Conservation (phyloP, 2,113 vertebrate species). For the Coptodon rendalli region DNA sequence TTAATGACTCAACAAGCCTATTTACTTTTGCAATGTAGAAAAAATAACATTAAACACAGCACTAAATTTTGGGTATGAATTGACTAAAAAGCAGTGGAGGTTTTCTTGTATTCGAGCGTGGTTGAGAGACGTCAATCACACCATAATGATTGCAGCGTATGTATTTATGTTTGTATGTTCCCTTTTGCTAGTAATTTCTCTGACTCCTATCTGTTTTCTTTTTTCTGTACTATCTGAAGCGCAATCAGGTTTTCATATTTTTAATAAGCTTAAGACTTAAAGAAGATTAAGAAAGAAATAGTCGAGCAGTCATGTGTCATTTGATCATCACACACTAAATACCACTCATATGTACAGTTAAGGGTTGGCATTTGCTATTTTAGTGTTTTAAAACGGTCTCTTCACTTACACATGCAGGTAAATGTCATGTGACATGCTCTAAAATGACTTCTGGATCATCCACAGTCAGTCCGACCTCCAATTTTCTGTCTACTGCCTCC, state of each 20-base stretch:
- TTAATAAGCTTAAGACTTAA: not conserved
- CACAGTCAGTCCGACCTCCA: slow-evolving; percentile 11
- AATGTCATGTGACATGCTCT: slow-evolving; percentile 9
- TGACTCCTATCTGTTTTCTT: not conserved
- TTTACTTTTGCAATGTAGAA: slow-evolving; percentile 6
- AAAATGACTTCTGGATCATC: slow-evolving; percentile 26
- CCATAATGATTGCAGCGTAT: not conserved
- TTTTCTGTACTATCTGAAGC: not conserved
- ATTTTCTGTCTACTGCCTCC: slow-evolving; percentile 36
- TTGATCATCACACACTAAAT: not conserved
- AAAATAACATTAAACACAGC: not conserved
- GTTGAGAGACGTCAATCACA: not conserved
- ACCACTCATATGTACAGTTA: not conserved
- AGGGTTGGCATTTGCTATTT: slow-evolving; percentile 15
- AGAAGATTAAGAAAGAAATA: not conserved
- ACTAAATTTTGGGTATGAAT: slow-evolving; percentile 3
- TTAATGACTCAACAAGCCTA: slow-evolving; percentile 3
- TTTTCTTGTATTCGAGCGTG: not conserved
- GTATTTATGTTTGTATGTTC: not conserved
- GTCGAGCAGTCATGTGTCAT: not conserved
- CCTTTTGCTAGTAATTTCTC: not conserved
- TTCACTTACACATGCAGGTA: slow-evolving; percentile 33
- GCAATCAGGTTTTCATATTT: not conserved
- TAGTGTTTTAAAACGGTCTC: not conserved
- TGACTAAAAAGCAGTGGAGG: not conserved